Base-by-base conservation (phyloP, 1,140 invertebrate species). In the Orussus abietinus region DNA sequence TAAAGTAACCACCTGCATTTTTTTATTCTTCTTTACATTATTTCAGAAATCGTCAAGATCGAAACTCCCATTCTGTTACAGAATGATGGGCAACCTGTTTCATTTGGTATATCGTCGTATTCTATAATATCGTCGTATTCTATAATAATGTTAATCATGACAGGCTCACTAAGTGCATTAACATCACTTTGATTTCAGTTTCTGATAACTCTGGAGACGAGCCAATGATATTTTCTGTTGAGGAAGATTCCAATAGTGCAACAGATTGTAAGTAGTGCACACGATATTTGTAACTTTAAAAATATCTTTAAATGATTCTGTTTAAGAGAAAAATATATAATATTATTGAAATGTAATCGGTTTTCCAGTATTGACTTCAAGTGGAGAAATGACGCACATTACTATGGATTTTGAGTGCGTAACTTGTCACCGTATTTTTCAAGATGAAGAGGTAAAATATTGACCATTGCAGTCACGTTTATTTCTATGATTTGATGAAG, bases 331-430 rank as follows among this genome's bases (percentile, higher is more conserved):
- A 26, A 36, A 7, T 14, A 3, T 12, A 25, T 38, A 10, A 32
- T 25, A 36, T 9, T 15, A 15, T 25, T 28, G 31, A 22, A 35
- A 36, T 7, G 14, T 36, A 12, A 11, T 33, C 6, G n/a, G 14
- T 37, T 30, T 33, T 33, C 26, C 37, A 37, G 31, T 26, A 28
- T 28, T 33, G 18, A 39, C 38, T 21, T 4, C 26, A n/a, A 17
- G 31, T 14, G 0, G 25, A 18, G 14, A 38, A 15, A 55, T 71
- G 45, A 56, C 65, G 48, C 55, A 61, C 31, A 49, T 71, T 32
- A 46, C 66, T 36, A 66, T 53, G 42, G 65, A 71, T 45, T 68
- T 62, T 42, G 64, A 67, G 13, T 71, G 68, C 51, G 68, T 71
- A 6, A 71, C 68, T 4, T 71, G 68, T 43, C 68, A 65, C 12